Percentiles rank a stretch among this genome's conserved stretches.
phyloP scores from a whole-genome alignment of 2,113 vertebrate genomes.

The Copsychus sechellarum region DNA sequence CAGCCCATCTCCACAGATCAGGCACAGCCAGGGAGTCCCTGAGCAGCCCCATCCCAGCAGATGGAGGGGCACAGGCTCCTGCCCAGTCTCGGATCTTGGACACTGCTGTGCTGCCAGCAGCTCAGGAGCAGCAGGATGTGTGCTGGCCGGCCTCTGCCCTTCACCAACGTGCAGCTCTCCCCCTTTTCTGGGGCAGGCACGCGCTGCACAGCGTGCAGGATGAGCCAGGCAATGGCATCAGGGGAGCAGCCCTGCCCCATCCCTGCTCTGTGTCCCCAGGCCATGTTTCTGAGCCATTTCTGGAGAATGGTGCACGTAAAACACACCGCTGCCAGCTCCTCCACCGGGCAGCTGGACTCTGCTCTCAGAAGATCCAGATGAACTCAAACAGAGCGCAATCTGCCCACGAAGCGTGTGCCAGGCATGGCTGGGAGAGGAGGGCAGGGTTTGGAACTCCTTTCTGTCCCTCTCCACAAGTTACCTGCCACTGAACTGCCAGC shows the following conservation, averaged over 20 bases:
- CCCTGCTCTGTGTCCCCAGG: not conserved
- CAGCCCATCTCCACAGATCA: not conserved
- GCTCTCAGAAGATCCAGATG: not conserved
- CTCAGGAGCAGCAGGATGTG: not conserved
- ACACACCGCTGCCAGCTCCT: not conserved
- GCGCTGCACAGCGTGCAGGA: not conserved
- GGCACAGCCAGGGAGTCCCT: not conserved
- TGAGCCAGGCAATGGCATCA: not conserved
- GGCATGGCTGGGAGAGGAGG: not conserved
- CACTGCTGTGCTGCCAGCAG: not conserved
- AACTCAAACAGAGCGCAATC: not conserved
- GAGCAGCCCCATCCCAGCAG: not conserved
- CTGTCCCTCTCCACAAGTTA: not conserved
- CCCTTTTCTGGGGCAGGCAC: not conserved
- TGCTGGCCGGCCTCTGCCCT: not conserved
- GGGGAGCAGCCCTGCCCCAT: not conserved
- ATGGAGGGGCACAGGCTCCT: not conserved
- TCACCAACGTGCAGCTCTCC: not conserved
- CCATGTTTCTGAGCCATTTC: not conserved
- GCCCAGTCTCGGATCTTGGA: not conserved
- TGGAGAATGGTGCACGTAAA: not conserved
- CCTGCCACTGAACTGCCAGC: not conserved
- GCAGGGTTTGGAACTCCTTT: not conserved
- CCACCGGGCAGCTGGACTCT: not conserved
- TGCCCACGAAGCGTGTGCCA: not conserved